These are phyloP conservation scores for Diadromus collaris DNA, from an alignment of 2,888 invertebrate genomes.

Conservation along the genomic window DNA sequence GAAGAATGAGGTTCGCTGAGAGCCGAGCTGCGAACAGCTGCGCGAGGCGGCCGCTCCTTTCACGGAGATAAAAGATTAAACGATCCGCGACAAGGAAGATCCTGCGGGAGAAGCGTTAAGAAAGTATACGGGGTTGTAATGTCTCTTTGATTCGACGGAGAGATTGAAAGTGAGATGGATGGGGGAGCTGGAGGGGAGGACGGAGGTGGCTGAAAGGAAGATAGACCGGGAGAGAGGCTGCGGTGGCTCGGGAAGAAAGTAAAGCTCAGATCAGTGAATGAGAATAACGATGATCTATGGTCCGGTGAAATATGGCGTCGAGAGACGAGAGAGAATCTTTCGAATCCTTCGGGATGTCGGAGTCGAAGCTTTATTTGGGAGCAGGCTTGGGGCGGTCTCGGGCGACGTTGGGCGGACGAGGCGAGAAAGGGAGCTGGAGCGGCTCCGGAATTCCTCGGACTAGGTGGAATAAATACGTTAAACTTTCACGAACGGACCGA, in stretches of 20 bases:
- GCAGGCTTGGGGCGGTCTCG: too few species aligned
- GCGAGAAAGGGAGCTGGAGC: background rate
- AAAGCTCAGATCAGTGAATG: conserved; percentile 57
- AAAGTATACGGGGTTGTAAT: background rate
- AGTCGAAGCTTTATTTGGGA: background rate
- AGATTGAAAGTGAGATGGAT: conserved; percentile 59
- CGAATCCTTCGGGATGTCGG: conserved; percentile 54
- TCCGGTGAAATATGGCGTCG: conserved; percentile 58
- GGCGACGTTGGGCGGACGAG: conserved; percentile 3
- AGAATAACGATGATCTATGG: conserved; percentile 69
- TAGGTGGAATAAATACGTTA: conserved; percentile 69
- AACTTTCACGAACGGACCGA: conserved; percentile 68
- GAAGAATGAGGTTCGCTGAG: background rate
- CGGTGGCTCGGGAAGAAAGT: conserved; percentile 35
- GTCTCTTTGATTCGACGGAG: conserved; percentile 46
- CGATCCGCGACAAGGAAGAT: conserved; percentile 12
- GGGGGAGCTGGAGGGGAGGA: background rate
- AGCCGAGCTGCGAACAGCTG: background rate
- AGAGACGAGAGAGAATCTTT: conserved; percentile 51
- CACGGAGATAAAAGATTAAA: conserved; percentile 42
- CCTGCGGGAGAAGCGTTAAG: background rate
- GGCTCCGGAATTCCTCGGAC: conserved; percentile 22
- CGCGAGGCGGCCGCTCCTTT: conserved; percentile 14
- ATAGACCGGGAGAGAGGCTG: conserved; percentile 35
- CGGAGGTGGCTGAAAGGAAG: conserved; percentile 22